These are phyloP conservation scores for Lysandra coridon DNA, from an alignment of 2,888 invertebrate species.

Conservation along the genomic window DNA sequence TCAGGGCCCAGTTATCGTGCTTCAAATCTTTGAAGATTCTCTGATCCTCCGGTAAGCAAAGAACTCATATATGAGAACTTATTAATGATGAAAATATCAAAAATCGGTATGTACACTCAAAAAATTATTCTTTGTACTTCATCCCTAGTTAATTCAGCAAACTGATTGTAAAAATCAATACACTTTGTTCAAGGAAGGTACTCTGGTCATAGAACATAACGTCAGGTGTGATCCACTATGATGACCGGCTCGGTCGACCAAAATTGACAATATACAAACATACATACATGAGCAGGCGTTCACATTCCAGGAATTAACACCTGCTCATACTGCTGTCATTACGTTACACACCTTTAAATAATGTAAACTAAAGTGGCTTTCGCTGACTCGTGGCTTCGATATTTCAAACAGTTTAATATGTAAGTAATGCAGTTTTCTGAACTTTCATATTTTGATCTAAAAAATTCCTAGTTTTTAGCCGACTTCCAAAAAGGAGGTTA, in stretches of 20 bases:
- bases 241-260: neutral
- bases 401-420: too few species aligned
- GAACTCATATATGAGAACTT: neutral
- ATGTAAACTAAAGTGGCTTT: neutral
- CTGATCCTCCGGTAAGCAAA: neutral
- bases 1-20: too few species aligned
- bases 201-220: neutral
- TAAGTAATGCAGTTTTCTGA: too few species aligned
- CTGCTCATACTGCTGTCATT: neutral
- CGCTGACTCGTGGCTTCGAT: too few species aligned
- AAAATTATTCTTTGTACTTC: too few species aligned
- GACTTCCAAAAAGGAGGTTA: too few species aligned
- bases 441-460: too few species aligned
- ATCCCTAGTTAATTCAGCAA: too few species aligned
- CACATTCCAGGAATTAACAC: neutral
- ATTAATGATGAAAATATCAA: too few species aligned
- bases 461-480: too few species aligned
- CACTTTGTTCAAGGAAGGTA: neutral
- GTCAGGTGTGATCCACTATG: constrained; percentile 21
- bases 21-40: neutral
- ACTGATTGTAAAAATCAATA: too few species aligned
- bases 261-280: constrained; percentile 28
- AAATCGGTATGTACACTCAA: too few species aligned
- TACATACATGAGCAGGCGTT: neutral
- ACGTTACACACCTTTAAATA: neutral